phyloP scores from a whole-genome alignment of 2,888 invertebrate species.

The Petrolisthes cinctipes region DNA sequence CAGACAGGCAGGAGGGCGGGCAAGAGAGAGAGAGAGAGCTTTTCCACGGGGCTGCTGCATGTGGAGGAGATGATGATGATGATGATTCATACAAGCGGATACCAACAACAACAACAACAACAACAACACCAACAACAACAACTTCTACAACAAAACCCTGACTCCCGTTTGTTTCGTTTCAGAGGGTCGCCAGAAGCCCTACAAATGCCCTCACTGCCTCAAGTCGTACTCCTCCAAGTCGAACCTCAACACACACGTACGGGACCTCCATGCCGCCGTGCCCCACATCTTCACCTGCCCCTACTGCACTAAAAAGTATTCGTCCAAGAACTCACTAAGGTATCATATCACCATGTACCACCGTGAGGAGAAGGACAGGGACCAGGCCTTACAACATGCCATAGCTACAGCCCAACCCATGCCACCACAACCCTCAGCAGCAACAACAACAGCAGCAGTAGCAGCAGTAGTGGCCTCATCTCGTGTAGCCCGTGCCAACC shows the following conservation, averaged over 20 bases:
- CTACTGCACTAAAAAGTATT: constrained; percentile 59
- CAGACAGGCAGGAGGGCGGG: too few relatives aligned
- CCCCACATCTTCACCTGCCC: constrained; percentile 61
- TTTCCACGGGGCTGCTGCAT: too few relatives aligned
- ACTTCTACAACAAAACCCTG: not conserved
- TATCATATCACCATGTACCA: constrained; percentile 61
- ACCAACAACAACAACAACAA: too few relatives aligned
- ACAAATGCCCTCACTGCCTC: constrained; percentile 61
- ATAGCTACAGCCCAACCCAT: constrained; percentile 55
- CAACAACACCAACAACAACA: too few relatives aligned
- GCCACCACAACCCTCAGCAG: constrained; percentile 10
- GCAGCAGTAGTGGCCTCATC: constrained; percentile 17
- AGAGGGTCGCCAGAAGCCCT: constrained; percentile 55
- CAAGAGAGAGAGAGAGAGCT: too few relatives aligned
- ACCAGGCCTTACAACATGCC: constrained; percentile 55
- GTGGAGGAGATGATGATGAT: too few relatives aligned
- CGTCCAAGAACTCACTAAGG: constrained; percentile 58
- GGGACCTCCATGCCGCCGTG: constrained; percentile 60
- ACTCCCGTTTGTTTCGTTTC: constrained; percentile 43
- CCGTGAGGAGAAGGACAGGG: constrained; percentile 53
- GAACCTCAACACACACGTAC: constrained; percentile 61
- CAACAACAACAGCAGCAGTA: constrained; percentile 31
- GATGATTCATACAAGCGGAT: too few relatives aligned
- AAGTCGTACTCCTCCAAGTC: constrained; percentile 61
- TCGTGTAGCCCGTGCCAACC: not conserved